Base-by-base conservation (phyloP, 2,888 invertebrate species). In the Cynaeus angustus region DNA sequence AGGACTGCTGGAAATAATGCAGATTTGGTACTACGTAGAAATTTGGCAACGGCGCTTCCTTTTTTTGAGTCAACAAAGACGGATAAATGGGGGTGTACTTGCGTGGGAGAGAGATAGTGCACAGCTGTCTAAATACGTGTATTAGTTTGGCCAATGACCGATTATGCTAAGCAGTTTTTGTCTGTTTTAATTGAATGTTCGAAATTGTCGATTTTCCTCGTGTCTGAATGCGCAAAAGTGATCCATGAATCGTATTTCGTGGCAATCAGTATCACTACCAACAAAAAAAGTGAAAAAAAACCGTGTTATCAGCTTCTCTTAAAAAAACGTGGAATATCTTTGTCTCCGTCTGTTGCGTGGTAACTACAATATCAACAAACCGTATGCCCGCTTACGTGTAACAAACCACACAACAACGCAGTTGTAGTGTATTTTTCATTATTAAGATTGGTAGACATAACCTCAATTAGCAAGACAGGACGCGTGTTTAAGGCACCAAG, bases 401-500 rank as follows among this genome's bases (percentile, higher is more conserved):
- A 16, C 8, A n/a, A 46, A 16, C n/a, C 61, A 37, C 46, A 13
- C 16, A 8, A 58, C 10, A 13, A 46, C 61, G 50, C 38, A 61
- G 48, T 59, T 59, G 58, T 61, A 55, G 55, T 66, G 56, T 56
- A 52, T 56, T 66, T 62, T 62, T 62, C 53, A 38, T 62, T 62
- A 46, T 62, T 48, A 30, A 68, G 62, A 62, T 68, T 55, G 28
- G 28, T 26, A 10, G 14, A 68, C 67, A 55, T 77, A 78, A 78
- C 78, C 78, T 75, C 68, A 77, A 68, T 74, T 74, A 71, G 68
- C 48, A 50, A 26, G 16, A 50, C 68, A 72, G 73, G 77, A 78
- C 77, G 77, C 78, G 77, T 77, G 78, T 78, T 77, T 74, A 74
- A 74, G 71, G 70, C 58, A 70, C 13, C 28, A 21, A 56, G 52